Base-by-base conservation (phyloP, 2,888 invertebrate genomes). In the Eilema griseolum region DNA sequence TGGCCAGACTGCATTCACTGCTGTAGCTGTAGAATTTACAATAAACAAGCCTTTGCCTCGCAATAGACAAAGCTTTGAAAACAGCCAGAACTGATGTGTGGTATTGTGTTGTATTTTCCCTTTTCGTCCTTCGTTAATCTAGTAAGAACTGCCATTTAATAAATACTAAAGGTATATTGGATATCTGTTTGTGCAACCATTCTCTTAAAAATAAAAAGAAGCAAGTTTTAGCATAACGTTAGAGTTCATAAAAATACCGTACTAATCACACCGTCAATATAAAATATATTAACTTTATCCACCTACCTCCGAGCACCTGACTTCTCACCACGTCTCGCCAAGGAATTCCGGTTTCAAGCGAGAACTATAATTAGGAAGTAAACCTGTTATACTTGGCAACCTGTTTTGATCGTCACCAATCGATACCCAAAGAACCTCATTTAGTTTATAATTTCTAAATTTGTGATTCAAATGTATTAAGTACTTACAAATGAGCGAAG, bases 391-490 rank as follows among this genome's bases (percentile, higher is more conserved):
- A 61, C 14, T 23, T 61, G 12, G 23, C n/a, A 23, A 61, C 33
- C 33, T 2, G 61, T 37, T 61, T 14, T 33, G 23, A 7, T n/a
- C 33, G 31, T 61, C n/a, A 31, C 31, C 61, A 31, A 10, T 11
- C 23, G 28, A 31, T 31, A 61, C 20, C 59, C 14, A 26, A 59
- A 11, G 28, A 61, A 20, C 28, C 31, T 61, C 61, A 4, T 11
- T n/a, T 31, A 61, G 23, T 33, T 33, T 61, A 61, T 33, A 33
- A 61, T 61, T 52, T 52, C n/a, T n/a, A 52, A 52, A 52, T 52
- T n/a, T 52, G 8, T 52, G 7, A 52, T 46, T 12, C 2, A 16
- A 46, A 7, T n/a, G 46, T 46, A 46, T 46, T 41, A 41, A 16
- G 41, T 16, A n/a, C n/a, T n/a, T n/a, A 41, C 14, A 46, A 16